Conservation (phyloP, 2,113 vertebrate species). For the Hydrochoerus hydrochaeris region DNA sequence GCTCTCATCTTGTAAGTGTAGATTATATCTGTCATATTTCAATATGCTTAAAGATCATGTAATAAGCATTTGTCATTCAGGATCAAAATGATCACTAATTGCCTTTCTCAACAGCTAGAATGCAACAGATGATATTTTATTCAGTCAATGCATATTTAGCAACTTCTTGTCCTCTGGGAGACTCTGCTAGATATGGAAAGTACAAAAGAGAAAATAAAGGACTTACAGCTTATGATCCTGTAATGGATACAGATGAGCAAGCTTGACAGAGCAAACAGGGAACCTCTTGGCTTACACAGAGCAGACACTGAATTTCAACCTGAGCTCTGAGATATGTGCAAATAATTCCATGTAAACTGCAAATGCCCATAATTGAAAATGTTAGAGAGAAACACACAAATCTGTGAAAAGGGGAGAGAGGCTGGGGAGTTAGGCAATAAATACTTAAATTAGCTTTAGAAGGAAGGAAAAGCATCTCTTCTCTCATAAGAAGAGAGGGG, state of each 20-base stretch:
- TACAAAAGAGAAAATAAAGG: background rate
- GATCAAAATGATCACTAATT: background rate
- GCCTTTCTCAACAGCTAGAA: background rate
- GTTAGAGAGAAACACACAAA: background rate
- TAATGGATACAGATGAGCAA: background rate
- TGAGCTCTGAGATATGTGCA: background rate
- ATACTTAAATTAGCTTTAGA: background rate
- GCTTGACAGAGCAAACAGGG: background rate
- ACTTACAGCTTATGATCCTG: background rate
- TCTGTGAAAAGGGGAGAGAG: background rate
- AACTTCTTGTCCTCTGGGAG: background rate
- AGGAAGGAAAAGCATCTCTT: background rate
- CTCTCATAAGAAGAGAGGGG: background rate
- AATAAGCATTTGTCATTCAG: constrained; percentile 17
- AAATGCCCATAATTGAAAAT: background rate
- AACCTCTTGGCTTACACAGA: background rate
- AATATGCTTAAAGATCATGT: background rate
- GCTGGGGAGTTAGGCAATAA: background rate
- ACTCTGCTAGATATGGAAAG: background rate
- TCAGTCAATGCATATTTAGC: background rate
- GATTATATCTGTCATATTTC: background rate
- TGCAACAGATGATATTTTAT: background rate
- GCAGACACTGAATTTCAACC: background rate
- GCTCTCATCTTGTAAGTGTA: background rate
- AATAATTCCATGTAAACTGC: background rate